Evolutionary conservation across 2,113 vertebrate genomes (phyloP).

Genomic region (Euleptes europaea): DNA sequence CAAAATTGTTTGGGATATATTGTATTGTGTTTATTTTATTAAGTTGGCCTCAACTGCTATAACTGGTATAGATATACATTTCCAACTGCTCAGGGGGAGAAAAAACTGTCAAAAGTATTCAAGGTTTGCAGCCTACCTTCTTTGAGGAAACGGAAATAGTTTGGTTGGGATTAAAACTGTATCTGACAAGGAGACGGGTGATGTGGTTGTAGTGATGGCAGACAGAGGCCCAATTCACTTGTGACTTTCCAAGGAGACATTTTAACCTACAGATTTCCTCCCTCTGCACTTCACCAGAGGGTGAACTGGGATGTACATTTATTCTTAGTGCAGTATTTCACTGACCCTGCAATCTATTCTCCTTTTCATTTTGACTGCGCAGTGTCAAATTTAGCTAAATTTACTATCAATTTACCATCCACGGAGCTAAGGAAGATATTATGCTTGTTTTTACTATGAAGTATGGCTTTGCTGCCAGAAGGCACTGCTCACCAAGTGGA

Average conservation of each 20-base stretch:
- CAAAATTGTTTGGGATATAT: background rate
- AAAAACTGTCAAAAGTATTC: background rate
- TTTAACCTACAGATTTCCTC: background rate
- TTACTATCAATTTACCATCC: background rate
- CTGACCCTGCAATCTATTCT: background rate
- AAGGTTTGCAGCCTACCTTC: background rate
- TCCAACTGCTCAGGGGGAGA: background rate
- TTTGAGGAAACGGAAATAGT: background rate
- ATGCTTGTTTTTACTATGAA: background rate
- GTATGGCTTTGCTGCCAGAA: accelerated
- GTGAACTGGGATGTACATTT: background rate
- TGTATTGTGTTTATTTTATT: background rate
- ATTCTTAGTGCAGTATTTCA: background rate
- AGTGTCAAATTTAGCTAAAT: background rate
- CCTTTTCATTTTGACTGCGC: background rate
- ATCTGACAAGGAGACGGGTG: background rate
- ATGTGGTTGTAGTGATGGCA: no score
- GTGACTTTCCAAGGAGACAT: background rate
- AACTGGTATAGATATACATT: background rate
- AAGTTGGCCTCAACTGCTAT: background rate
- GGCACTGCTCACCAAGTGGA: background rate
- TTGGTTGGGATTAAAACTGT: background rate
- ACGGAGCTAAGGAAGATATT: background rate
- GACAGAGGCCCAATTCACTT: no score
- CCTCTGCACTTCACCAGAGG: background rate